Base-by-base conservation (phyloP, 1,140 invertebrate genomes). In the Drosophila nigrodunni region DNA sequence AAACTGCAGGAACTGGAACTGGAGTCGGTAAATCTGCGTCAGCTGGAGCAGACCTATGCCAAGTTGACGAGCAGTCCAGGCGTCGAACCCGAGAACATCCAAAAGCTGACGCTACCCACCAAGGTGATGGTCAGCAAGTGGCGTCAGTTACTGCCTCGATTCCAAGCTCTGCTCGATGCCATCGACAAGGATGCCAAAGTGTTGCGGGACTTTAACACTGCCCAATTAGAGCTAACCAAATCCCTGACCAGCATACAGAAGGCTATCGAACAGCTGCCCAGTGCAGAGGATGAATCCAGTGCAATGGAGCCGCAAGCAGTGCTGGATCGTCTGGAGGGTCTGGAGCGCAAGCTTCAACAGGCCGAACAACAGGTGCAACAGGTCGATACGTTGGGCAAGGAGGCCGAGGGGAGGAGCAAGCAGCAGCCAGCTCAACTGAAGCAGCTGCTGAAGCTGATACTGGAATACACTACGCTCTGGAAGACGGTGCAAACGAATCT, bases 221-320 rank as follows among this genome's bases (percentile, higher is more conserved):
- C 95, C 11, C 96, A 96, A 64, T 94, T 95, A n/a, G 94, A 94
- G 15, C 95, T 95, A 0, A 94, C 96, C 0, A 94, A 96, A 9
- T 94, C 94, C 1, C 91, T 97, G 3, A 95, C 95, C 0, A 94
- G 95, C 75, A 93, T 96, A 2, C 96, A 97, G 80, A 95, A 95
- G 1, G 92, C 94, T 25, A 83, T 97, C 2, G 96, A 95, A 0
- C 93, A 96, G 70, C 83, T 96, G 5, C 94, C 96, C 77, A 83
- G 15, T 18, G 62, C 44, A 2, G 95, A 96, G 2, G 93, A 94
- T 66, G 76, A 92, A 46, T 72, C 92, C 47, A 79, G 93, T 61
- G 78, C 92, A 21, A 89, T 93, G 4, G 88, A 93, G 7, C 69
- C 87, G 0, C 75, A 94, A n/a, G 91, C 94, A 43, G 93, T 94